Evolutionary conservation across 2,113 vertebrate species (phyloP).

Genomic region (Dendropsophus ebraccatus): DNA sequence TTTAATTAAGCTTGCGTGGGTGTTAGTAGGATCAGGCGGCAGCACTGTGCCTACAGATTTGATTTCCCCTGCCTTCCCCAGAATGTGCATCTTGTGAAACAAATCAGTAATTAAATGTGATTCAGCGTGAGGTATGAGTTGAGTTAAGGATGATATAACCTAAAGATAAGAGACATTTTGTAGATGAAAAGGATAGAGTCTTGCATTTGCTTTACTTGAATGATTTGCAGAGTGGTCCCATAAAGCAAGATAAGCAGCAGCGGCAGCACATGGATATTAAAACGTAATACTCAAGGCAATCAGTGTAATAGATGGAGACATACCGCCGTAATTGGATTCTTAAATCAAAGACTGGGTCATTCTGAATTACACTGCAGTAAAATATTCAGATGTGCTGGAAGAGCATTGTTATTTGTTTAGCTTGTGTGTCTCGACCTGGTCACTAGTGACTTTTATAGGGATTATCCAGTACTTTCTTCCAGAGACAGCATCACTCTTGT

Average conservation of each 20-base stretch:
- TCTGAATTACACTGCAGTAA: neutral
- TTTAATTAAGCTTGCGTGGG: neutral
- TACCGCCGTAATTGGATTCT: neutral
- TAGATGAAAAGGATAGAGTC: neutral
- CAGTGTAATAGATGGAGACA: neutral
- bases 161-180: neutral
- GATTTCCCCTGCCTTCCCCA: neutral
- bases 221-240: neutral
- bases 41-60: neutral
- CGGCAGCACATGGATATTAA: conserved; percentile 2
- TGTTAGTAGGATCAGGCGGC: neutral
- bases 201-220: conserved; percentile 17
- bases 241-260: conserved; percentile 1
- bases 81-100: neutral
- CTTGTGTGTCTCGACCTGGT: neutral
- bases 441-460: neutral
- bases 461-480: no score
- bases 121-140: neutral
- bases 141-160: neutral
- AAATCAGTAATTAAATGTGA: conserved; percentile 9
- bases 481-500: no score
- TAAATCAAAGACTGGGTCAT: conserved; percentile 24
- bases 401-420: conserved; percentile 3
- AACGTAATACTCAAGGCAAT: neutral
- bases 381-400: neutral